Percentiles rank a stretch among this genome's conserved stretches.
Evolutionary conservation across 2,113 vertebrate species (phyloP).

Genomic region (Anser brachyrhynchus): DNA sequence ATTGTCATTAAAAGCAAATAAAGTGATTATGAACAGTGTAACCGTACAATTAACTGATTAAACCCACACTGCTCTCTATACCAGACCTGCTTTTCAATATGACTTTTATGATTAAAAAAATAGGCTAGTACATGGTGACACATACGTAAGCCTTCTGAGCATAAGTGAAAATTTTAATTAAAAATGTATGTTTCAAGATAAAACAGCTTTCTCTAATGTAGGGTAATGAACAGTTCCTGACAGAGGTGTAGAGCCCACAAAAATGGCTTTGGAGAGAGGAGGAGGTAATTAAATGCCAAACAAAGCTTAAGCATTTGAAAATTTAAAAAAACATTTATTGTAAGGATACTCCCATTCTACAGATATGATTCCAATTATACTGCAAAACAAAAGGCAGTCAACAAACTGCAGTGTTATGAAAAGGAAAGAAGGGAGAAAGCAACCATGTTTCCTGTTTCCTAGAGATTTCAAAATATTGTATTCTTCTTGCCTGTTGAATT

Average conservation of each 20-base stretch:
- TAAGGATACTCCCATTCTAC: background rate
- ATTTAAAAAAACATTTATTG: background rate
- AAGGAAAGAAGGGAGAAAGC: background rate
- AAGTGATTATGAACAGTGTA: conserved; percentile 53
- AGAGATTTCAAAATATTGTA: background rate
- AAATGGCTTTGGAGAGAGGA: background rate
- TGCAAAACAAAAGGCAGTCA: background rate
- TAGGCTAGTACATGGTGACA: background rate
- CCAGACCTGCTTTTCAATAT: background rate
- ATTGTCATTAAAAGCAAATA: conserved; percentile 65
- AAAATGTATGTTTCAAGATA: conserved; percentile 46
- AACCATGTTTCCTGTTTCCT: background rate
- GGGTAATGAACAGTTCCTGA: conserved; percentile 30
- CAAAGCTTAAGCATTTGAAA: background rate
- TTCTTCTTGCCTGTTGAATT: background rate
- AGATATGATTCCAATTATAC: background rate
- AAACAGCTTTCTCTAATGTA: conserved; percentile 17
- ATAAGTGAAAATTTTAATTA: conserved; percentile 53
- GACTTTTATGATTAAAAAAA: conserved; percentile 42
- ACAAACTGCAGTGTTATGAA: background rate
- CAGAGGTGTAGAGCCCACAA: background rate
- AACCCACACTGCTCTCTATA: conserved; percentile 17
- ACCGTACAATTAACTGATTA: conserved; percentile 63
- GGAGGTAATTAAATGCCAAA: background rate
- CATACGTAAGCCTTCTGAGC: conserved; percentile 35